Evolutionary conservation across 2,113 vertebrate genomes (phyloP).

Genomic region (Megaceryle torquata): DNA sequence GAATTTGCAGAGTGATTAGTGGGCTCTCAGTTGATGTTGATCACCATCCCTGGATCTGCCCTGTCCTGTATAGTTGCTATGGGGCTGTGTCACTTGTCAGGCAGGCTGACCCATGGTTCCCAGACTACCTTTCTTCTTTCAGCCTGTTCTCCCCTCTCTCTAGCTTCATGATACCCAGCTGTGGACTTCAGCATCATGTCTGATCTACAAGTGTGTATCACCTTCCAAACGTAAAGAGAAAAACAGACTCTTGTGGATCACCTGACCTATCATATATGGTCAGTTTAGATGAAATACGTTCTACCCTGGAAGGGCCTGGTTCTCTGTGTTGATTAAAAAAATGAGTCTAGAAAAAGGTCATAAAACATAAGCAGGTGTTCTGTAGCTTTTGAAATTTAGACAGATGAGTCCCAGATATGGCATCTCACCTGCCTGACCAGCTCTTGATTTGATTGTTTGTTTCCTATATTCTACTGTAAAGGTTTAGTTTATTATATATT

Average conservation of each 20-base stretch:
- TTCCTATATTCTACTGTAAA: not conserved
- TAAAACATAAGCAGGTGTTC: not conserved
- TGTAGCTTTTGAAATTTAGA: not conserved
- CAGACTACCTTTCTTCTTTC: not conserved
- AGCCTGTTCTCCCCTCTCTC: not conserved
- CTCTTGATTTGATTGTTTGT: not conserved
- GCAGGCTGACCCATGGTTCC: not conserved
- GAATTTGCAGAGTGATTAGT: not conserved
- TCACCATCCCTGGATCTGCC: fast-evolving
- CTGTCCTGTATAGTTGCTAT: fast-evolving
- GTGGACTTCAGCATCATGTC: not conserved
- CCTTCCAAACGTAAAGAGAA: not conserved
- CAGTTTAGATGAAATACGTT: not conserved
- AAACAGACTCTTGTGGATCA: not conserved
- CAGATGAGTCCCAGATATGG: not conserved
- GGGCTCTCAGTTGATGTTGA: not conserved
- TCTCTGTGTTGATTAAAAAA: not conserved
- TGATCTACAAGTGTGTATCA: not conserved
- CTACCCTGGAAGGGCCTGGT: not conserved
- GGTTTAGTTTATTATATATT: not conserved
- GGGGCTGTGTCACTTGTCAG: not conserved
- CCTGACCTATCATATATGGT: not conserved
- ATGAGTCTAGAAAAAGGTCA: not conserved
- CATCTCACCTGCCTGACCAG: not conserved
- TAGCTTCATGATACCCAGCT: not conserved